phyloP scores from a whole-genome alignment of 2,888 invertebrate genomes.

The Cylindroiulus punctatus region DNA sequence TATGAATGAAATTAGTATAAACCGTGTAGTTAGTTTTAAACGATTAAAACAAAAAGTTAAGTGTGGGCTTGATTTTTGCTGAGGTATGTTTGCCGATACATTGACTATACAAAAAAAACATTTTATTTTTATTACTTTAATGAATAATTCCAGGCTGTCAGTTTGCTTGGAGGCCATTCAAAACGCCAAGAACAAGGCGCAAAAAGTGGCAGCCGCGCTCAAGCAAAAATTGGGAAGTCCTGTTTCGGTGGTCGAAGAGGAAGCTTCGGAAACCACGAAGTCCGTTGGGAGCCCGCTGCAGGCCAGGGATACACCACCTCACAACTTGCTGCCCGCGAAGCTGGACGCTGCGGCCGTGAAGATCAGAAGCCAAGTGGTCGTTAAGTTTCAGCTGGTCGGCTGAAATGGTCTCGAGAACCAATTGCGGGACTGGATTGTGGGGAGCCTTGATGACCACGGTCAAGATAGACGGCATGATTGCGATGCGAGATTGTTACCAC shows the following conservation, averaged over 20 bases:
- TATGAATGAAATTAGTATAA: too few relatives aligned
- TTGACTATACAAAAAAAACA: too few relatives aligned
- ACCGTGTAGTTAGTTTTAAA: too few relatives aligned
- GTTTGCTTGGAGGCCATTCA: constrained; percentile 16
- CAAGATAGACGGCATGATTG: too few relatives aligned
- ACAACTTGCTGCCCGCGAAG: background rate
- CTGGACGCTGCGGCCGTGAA: background rate
- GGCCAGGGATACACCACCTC: background rate
- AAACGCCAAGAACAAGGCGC: background rate
- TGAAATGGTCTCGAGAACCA: too few relatives aligned
- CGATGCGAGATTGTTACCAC: too few relatives aligned
- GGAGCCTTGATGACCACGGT: too few relatives aligned
- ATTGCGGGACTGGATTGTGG: too few relatives aligned
- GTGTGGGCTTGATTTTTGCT: too few relatives aligned
- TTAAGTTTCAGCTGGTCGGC: background rate
- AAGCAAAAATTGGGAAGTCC: constrained; percentile 42
- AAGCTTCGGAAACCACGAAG: background rate
- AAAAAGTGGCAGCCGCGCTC: background rate
- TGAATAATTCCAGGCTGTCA: background rate
- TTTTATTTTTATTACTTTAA: too few relatives aligned
- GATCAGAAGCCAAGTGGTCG: constrained; percentile 10
- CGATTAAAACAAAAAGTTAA: too few relatives aligned
- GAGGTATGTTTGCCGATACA: too few relatives aligned
- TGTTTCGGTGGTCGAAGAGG: background rate
- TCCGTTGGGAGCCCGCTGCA: background rate